phyloP scores from a whole-genome alignment of 2,888 invertebrate species.

The Orthosia gracilis region DNA sequence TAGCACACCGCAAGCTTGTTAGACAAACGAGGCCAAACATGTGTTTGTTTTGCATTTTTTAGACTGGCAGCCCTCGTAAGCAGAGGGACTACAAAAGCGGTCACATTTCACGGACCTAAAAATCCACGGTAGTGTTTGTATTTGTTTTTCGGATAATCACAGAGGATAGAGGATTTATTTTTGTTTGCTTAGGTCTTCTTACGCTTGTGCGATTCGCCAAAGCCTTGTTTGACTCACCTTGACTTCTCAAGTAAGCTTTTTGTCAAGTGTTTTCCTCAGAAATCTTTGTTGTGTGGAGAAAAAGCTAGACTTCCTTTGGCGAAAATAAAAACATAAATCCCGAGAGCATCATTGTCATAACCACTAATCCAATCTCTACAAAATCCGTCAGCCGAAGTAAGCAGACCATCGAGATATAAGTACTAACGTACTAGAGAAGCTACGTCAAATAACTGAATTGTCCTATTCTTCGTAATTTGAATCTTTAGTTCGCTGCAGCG shows the following conservation, averaged over 20 bases:
- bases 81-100: slow-evolving; percentile 53
- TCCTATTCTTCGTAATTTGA: too few relatives aligned
- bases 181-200: slow-evolving; percentile 44
- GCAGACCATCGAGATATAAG: too few relatives aligned
- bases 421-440: too few relatives aligned
- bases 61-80: slow-evolving; percentile 57
- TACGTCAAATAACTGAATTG: too few relatives aligned
- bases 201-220: slow-evolving; percentile 22
- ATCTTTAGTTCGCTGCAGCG: too few relatives aligned
- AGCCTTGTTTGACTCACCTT: slow-evolving; percentile 28
- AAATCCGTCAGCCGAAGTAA: slow-evolving; percentile 46
- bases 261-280: slow-evolving; percentile 18
- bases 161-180: slow-evolving; percentile 43
- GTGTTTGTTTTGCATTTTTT: slow-evolving; percentile 68
- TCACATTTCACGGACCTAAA: slow-evolving; percentile 51
- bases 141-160: slow-evolving; percentile 52
- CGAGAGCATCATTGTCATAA: slow-evolving; percentile 35
- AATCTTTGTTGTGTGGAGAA: not conserved
- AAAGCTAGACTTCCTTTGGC: slow-evolving; percentile 19
- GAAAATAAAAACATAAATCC: slow-evolving; percentile 44
- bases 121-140: slow-evolving; percentile 31
- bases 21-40: slow-evolving; percentile 69
- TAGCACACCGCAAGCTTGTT: slow-evolving; percentile 70
- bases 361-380: slow-evolving; percentile 42
- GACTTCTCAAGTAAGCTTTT: slow-evolving; percentile 24